phyloP scores from a whole-genome alignment of 2,797 vertebrate species.

The Oryzias dopingdopingensis region DNA sequence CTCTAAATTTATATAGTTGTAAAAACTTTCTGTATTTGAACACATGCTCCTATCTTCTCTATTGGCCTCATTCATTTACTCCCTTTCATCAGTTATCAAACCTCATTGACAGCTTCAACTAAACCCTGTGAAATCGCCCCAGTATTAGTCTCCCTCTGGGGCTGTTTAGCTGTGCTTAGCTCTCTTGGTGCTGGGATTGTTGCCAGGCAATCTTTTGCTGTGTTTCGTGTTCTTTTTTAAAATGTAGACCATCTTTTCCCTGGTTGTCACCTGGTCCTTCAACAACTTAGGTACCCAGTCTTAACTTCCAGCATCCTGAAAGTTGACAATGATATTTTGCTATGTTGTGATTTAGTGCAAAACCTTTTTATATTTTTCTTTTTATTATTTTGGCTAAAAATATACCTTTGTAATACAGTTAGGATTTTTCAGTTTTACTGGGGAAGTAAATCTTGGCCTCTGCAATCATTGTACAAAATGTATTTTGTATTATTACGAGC shows the following conservation, averaged over 20 bases:
- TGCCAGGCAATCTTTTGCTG: constrained; percentile 53
- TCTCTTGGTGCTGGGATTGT: constrained; percentile 47
- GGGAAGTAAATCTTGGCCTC: too few relatives aligned
- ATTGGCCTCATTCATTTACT: constrained; percentile 7
- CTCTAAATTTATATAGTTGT: constrained; percentile 16
- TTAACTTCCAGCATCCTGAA: background rate
- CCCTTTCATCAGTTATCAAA: constrained; percentile 50
- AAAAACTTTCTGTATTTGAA: background rate
- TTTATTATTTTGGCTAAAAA: too few relatives aligned
- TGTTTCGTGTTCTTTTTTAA: constrained; percentile 43
- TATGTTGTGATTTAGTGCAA: background rate
- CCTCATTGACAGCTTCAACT: constrained; percentile 48
- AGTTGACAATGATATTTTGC: background rate
- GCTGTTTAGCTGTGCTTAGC: constrained; percentile 60
- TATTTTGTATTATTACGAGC: too few relatives aligned
- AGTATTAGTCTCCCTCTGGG: constrained; percentile 56
- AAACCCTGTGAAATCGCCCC: constrained; percentile 54
- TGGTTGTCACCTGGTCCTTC: constrained; percentile 27
- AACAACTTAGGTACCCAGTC: background rate
- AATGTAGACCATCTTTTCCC: constrained; percentile 40
- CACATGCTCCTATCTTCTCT: too few relatives aligned
- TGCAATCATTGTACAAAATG: too few relatives aligned
- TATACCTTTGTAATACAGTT: too few relatives aligned
- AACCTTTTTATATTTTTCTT: too few relatives aligned
- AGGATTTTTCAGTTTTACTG: too few relatives aligned